Evolutionary conservation across 2,888 invertebrate species (phyloP), one percentile per base, ranked within the genome.

Genomic region (Watsonalla binaria): DNA sequence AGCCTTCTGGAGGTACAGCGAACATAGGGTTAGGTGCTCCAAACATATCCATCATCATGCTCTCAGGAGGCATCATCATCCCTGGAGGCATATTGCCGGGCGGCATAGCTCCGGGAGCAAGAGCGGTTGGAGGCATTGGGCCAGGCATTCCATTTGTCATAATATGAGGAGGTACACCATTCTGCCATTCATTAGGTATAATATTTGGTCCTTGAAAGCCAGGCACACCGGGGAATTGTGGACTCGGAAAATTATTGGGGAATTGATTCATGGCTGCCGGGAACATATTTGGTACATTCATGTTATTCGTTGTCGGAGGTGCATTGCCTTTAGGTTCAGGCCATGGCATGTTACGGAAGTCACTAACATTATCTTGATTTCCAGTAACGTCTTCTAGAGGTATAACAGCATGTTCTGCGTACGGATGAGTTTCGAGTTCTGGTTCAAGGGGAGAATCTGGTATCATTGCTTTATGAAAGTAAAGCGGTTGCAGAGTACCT

Each of bases 381-480:
- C 96, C 96, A 0, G 95, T 94, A 6, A 95, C 93, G 86, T 98
- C 98, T 62, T 98, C 97, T 53, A 97, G 85, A 0, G 98, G 98
- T 82, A 98, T 98, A 14, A 93, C 91, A 58, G 94, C 94, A 0
- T 97, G 95, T 76, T 97, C 97, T 5, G 93, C 92, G 61, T 94
- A 93, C 45, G 93, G 92, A 69, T 95, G 95, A 14, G 94, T 94
- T 84, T 97, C 97, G 54, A 94, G 91, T 67, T 98, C 97, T 1
- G 98, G 96, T 86, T 98, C 98, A 24, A 94, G 92, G 0, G 98
- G 92, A 34, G 95, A 94, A 74, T 98, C 98, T 0, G 98, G 98
- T 60, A 98, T 95, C 93, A 95, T 94, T 60, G 94, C 92, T 68
- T 94, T 94, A 66, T 94, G 94, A 80, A 96, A 96, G 83, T 96